A percentile compares a stretch with the other conserved stretches of the same genome.
Conservation (phyloP, 2,797 vertebrate species). For the Arvicola amphibius region DNA sequence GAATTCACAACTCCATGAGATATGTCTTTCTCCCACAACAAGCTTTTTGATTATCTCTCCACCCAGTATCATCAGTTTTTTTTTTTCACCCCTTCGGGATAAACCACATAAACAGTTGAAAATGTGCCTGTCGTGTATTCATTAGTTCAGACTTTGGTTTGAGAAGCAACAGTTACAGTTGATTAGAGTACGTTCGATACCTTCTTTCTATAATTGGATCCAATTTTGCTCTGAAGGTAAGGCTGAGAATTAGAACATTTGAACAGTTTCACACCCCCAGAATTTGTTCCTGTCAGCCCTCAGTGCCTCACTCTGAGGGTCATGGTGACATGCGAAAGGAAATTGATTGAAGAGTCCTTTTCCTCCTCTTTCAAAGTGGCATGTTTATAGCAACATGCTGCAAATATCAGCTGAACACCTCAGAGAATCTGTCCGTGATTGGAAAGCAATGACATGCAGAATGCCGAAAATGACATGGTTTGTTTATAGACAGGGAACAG, state of each 20-base stretch:
- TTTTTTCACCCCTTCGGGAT: background rate
- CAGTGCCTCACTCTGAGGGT: background rate
- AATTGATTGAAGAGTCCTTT: background rate
- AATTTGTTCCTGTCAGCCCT: background rate
- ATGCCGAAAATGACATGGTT: background rate
- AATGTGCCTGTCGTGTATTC: background rate
- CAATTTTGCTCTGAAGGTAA: background rate
- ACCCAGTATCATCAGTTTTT: background rate
- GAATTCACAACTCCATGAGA: background rate
- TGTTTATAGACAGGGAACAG: background rate
- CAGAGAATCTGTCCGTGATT: background rate
- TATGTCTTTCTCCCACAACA: background rate
- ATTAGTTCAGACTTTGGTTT: background rate
- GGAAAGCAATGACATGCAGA: background rate
- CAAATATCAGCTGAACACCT: background rate
- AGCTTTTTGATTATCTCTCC: background rate
- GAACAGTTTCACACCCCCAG: background rate
- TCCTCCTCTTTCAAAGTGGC: background rate
- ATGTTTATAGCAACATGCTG: background rate
- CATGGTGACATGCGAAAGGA: background rate
- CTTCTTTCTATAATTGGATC: background rate
- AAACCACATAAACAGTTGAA: background rate
- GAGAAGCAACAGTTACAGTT: background rate
- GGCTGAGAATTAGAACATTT: background rate
- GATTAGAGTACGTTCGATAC: background rate